A percentile compares a stretch with the other conserved stretches of the same genome.
Evolutionary conservation across 2,888 invertebrate genomes (phyloP).

Genomic region (Pachymerium ferrugineum): DNA sequence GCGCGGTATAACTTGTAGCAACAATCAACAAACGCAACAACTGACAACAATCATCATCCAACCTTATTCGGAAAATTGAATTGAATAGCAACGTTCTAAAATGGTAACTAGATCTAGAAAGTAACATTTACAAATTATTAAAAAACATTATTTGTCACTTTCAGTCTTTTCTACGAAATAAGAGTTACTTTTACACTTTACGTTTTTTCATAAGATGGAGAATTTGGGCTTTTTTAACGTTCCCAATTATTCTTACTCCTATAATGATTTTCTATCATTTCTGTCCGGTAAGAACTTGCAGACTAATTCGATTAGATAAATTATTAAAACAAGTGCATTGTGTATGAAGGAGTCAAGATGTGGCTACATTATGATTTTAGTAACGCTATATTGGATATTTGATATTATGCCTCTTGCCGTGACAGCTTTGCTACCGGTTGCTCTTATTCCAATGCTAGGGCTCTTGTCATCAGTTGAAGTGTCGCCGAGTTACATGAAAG

Average conservation of each 20-base stretch:
- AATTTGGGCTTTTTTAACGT: background rate
- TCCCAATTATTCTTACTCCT: background rate
- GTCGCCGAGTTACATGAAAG: background rate
- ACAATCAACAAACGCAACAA: too few species aligned
- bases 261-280: background rate
- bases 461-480: background rate
- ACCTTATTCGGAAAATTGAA: too few species aligned
- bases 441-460: conserved; percentile 29
- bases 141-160: too few species aligned
- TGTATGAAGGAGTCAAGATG: conserved; percentile 41
- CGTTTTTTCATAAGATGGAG: background rate
- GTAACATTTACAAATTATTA: too few species aligned
- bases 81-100: too few species aligned
- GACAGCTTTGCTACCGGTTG: conserved; percentile 40
- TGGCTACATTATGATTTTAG: conserved; percentile 41
- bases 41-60: too few species aligned
- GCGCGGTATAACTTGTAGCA: too few species aligned
- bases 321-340: background rate
- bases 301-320: background rate
- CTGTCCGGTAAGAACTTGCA: background rate
- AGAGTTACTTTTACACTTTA: background rate
- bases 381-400: conserved; percentile 39
- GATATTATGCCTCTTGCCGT: conserved; percentile 38
- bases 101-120: too few species aligned
- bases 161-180: background rate